Base-by-base conservation (phyloP, 2,888 invertebrate genomes). In the Anaspis maculata region DNA sequence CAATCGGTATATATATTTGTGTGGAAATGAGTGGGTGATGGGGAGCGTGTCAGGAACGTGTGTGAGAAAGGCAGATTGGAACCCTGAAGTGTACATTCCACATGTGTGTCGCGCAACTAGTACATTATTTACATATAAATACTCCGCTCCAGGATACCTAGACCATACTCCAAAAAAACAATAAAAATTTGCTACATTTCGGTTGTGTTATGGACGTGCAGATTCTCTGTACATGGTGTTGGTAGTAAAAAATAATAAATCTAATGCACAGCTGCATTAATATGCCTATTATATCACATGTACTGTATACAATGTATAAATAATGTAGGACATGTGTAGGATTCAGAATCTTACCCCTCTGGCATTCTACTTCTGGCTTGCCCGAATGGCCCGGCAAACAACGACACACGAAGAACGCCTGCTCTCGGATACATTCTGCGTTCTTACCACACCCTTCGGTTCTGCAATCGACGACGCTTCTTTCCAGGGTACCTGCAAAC, bases 341-440 rank as follows among this genome's bases (percentile, higher is more conserved):
- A 9, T 19, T 19, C 5, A 5, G 9, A 19, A 19, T 19, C 66
- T 64, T 72, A 76, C 78, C 77, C 71, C 70, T 68, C 45, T 73
- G 73, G 69, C 84, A 85, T 58, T 80, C 81, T 51, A 76, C 67
- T 52, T 82, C 77, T 21, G 84, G 79, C 49, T 77, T 73, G 48
- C 83, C 83, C 60, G 76, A 76, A 31, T 78, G 81, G 45, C 84
- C 84, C 32, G 80, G 78, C 45, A 79, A 76, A 65, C 85, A 86
- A 57, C 80, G 74, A 67, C 87, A 88, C 21, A 84, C 80, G 70
- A 86, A 91, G 56, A 81, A 79, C 41, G 83, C 83, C 44, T 85
- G 82, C 64, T 87, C 83, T 48, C 85, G 77, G 45, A 89, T 78
- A 68, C 89, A 91, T 63, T 85, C 83, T n/a, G 86, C 85, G 44